Conservation (phyloP, 92 coral and sea anemone genomes). For the Zoanthus gigantus region DNA sequence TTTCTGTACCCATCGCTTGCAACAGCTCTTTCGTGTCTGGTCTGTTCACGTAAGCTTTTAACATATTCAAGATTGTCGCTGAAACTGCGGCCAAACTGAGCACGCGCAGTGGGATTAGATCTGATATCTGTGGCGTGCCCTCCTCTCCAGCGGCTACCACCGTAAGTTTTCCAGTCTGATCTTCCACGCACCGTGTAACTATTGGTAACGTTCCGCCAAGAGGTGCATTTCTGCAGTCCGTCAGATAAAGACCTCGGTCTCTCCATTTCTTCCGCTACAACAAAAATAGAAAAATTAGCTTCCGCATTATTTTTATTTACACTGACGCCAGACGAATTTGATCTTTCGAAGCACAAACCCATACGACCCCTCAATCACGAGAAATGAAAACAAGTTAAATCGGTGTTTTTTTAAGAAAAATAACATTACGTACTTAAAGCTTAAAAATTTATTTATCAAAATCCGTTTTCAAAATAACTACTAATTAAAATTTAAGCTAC, state of each 20-base stretch:
- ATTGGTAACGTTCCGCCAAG: not conserved
- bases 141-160: constrained; percentile 26
- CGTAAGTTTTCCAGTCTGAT: not conserved
- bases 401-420: too few species aligned
- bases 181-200: constrained; percentile 8
- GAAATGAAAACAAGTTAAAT: too few species aligned
- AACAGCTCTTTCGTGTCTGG: constrained; percentile 28
- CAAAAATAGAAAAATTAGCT: not conserved
- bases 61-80: constrained; percentile 29
- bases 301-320: not conserved
- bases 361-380: too few species aligned
- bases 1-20: constrained; percentile 39
- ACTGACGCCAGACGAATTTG: too few species aligned
- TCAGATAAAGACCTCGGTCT: constrained; percentile 23
- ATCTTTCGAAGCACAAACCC: too few species aligned
- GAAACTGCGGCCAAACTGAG: constrained; percentile 35
- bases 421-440: too few species aligned
- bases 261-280: constrained; percentile 20
- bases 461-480: too few species aligned
- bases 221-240: not conserved
- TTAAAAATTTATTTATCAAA: too few species aligned
- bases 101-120: not conserved
- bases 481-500: too few species aligned
- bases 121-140: not conserved
- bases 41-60: constrained; percentile 9